Conservation (phyloP, 2,888 invertebrate species). For the Osmoderma eremita region DNA sequence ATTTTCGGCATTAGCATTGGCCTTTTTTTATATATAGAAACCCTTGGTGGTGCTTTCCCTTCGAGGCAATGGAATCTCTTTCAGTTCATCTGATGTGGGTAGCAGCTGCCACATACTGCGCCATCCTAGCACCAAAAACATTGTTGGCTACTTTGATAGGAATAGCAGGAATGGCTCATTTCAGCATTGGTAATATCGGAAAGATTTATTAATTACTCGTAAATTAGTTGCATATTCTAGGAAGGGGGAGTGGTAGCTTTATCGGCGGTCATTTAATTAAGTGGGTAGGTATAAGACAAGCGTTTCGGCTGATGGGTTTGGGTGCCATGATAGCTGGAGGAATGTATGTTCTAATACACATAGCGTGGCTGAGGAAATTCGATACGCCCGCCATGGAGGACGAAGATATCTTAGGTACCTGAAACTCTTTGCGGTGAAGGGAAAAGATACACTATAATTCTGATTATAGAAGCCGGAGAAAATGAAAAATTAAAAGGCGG, state of each 20-base stretch:
- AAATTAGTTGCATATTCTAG: slow-evolving; percentile 58
- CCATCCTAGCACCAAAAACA: slow-evolving; percentile 83
- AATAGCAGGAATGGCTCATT: slow-evolving; percentile 88
- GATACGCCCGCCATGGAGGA: slow-evolving; percentile 63
- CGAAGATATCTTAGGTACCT: slow-evolving; percentile 63
- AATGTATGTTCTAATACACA: slow-evolving; percentile 76
- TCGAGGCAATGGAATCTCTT: slow-evolving; percentile 86
- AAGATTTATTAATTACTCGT: background rate
- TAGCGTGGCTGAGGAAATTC: slow-evolving; percentile 76
- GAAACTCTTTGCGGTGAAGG: slow-evolving; percentile 37
- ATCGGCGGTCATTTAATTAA: slow-evolving; percentile 82
- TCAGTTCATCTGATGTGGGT: slow-evolving; percentile 92
- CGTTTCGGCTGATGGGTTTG: slow-evolving; percentile 82
- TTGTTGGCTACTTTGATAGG: slow-evolving; percentile 87
- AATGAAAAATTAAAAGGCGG: slow-evolving; percentile 69
- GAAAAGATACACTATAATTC: slow-evolving; percentile 44
- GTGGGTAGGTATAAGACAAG: slow-evolving; percentile 78
- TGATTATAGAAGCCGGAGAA: slow-evolving; percentile 63
- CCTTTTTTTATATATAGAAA: no score
- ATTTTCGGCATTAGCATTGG: background rate
- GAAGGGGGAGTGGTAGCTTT: slow-evolving; percentile 84
- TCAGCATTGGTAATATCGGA: slow-evolving; percentile 75
- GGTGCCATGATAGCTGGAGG: slow-evolving; percentile 78
- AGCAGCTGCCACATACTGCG: slow-evolving; percentile 88
- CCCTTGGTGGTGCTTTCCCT: slow-evolving; percentile 90